These are phyloP conservation scores for Carcina quercana DNA, from an alignment of 2,888 invertebrate genomes.

Conservation along the genomic window DNA sequence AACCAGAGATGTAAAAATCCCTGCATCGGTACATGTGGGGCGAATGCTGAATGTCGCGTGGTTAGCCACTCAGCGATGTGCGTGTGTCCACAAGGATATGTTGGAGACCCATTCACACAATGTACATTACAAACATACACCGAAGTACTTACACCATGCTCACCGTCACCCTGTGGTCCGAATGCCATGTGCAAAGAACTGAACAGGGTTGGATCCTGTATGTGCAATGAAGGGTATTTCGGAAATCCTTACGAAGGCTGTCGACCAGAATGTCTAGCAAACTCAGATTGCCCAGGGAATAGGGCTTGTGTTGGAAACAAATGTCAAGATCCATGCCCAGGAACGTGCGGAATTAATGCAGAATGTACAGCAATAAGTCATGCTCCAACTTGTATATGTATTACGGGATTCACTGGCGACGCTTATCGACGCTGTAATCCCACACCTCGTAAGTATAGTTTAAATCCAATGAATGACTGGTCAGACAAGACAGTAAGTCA, in stretches of 20 bases:
- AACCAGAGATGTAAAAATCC: slow-evolving; percentile 84
- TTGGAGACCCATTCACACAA: slow-evolving; percentile 78
- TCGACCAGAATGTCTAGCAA: slow-evolving; percentile 82
- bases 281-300: slow-evolving; percentile 82
- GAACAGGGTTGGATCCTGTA: slow-evolving; percentile 81
- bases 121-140: slow-evolving; percentile 63
- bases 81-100: slow-evolving; percentile 77
- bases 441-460: slow-evolving; percentile 44
- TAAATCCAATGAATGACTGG: no score
- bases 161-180: slow-evolving; percentile 81
- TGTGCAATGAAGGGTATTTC: slow-evolving; percentile 79
- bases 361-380: slow-evolving; percentile 83
- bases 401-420: slow-evolving; percentile 77
- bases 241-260: slow-evolving; percentile 87
- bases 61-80: slow-evolving; percentile 88
- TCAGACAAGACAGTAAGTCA: no score
- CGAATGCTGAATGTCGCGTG: slow-evolving; percentile 82
- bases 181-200: slow-evolving; percentile 81
- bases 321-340: slow-evolving; percentile 85
- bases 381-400: slow-evolving; percentile 79
- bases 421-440: slow-evolving; percentile 69
- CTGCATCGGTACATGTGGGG: slow-evolving; percentile 82
- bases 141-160: slow-evolving; percentile 76
- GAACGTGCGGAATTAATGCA: slow-evolving; percentile 83
- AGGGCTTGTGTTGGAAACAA: slow-evolving; percentile 83